Evolutionary conservation across 2,888 invertebrate genomes (phyloP), one percentile per base, ranked within the genome.

Genomic region (Dinocampus coccinellae): DNA sequence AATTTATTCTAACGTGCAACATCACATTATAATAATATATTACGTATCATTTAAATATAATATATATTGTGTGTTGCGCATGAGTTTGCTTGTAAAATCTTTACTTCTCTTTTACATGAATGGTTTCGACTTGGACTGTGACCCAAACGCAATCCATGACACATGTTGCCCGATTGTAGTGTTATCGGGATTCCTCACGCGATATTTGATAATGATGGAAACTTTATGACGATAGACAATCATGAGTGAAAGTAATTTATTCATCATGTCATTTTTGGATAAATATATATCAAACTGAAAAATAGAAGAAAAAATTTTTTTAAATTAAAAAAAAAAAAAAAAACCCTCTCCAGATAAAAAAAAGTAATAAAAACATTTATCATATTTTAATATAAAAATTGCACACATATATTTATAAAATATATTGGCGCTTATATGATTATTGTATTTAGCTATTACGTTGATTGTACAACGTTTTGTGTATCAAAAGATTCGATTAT

Each of bases 401-500:
- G 26, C 0, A 11, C 6, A 20, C n/a, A 55, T 24, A 55, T 29
- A n/a, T 47, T 9, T 47, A n/a, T 47, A 47, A 24, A 62, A 39
- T 65, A 65, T 53, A n/a, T 47, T n/a, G 13, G 4, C n/a, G 13
- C 39, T 9, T 47, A n/a, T 47, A 47, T 47, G 47, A 47, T 47
- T 16, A 47, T 47, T 47, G 16, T 16, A 47, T 47, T 47, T 47
- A 16, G 16, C 33, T 11, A 65, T 70, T 47, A 65, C 36, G 52
- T 58, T n/a, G n/a, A n/a, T n/a, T n/a, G 10, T 29, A 13, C 16
- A 7, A 52, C 62, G 57, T 73, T 73, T 52, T 61, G 61, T 69
- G 68, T 47, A 47, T 47, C 47, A 47, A 47, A 55, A 71, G 62
- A 77, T 76, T 72, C 65, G 53, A 75, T 77, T 75, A 75, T 68